Evolutionary conservation across 1,140 invertebrate species (phyloP), one percentile per base, ranked within the genome.

Genomic region (Mizuhopecten yessoensis): DNA sequence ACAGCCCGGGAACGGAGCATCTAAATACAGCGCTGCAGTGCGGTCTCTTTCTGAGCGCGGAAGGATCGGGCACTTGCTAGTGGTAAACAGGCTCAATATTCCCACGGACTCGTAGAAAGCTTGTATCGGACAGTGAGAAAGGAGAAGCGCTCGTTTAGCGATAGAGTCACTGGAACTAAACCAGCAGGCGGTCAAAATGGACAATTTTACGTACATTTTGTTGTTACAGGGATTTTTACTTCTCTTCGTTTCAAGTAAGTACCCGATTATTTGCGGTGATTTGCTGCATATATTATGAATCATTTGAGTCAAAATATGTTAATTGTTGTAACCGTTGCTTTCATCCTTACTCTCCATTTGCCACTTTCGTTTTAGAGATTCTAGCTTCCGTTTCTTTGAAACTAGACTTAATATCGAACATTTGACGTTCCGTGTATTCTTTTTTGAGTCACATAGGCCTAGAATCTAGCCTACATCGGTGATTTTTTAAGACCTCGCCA

Each of bases 61-160:
- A 75, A 75, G 57, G 57, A 75, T 75, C 57, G 57, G 57, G 57
- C 57, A 75, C 57, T 75, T 75, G 57, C 57, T 29, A 75, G 57
- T 75, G 57, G 57, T 75, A 17, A 75, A 75, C 9, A 75, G 57
- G 57, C 57, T 75, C 57, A 75, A 75, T 75, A 75, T 75, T 75
- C 57, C 57, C 57, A 75, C 57, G 57, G 57, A 75, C 57, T 75
- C 57, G 57, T 75, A 75, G 57, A 75, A 75, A 75, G 57, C 57
- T 75, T 75, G 57, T 75, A 75, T 75, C 57, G 57, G 57, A 75
- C 57, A 75, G 57, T 75, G 57, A 75, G 57, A 75, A 75, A 75
- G 57, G 57, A 75, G 57, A 75, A 75, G 57, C 57, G 57, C 29
- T 75, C 57, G 57, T 75, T 75, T 75, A 75, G 57, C 57, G 57